Base-by-base conservation (phyloP, 2,113 vertebrate genomes). In the Triplophysa tibetana region DNA sequence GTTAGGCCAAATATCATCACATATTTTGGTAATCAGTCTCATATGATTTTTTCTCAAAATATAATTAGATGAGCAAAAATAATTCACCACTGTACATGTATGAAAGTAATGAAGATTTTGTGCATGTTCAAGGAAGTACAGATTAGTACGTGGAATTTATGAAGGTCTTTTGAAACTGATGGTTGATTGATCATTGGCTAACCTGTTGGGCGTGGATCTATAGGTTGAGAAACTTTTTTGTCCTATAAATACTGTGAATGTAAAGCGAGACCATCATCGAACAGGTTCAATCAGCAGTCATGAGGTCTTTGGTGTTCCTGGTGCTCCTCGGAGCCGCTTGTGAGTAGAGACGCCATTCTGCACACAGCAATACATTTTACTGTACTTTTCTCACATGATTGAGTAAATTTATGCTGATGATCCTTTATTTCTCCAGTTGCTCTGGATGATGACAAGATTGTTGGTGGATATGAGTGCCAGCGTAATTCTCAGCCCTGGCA, bases 301-400 rank as follows among this genome's bases (percentile, higher is more conserved):
- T 93, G 90, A 90, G 72, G 84, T 92, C 87, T 87, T 87, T 92
- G 74, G 83, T 93, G 48, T 88, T 93, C 0, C 26, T 91, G 88
- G 88, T 92, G 88, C 89, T 92, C 82, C 83, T 91, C n/a, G 88
- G 89, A 86, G 89, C 88, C 72, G 89, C 88, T 13, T 91, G 92
- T 92, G 78, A 54, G 79, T 76, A 23, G 8, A 66, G 13, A 45
- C 19, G 70, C 19, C 8, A 56, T 24, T 61, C 1, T 0, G 2
- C 14, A 24, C 38, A 45, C 19, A 16, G 1, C 8, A 12, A 45
- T 16, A n/a, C 3, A 73, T 5, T 61, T 60, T 16, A n/a, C 24
- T 60, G 70, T n/a, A 11, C n/a, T 26, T 5, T 11, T 73, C n/a
- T 58, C 38, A 23, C 9, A 23, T 52, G 1, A 1, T 2, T 11